Conservation (phyloP, 2,888 invertebrate species). For the Baronia brevicornis region DNA sequence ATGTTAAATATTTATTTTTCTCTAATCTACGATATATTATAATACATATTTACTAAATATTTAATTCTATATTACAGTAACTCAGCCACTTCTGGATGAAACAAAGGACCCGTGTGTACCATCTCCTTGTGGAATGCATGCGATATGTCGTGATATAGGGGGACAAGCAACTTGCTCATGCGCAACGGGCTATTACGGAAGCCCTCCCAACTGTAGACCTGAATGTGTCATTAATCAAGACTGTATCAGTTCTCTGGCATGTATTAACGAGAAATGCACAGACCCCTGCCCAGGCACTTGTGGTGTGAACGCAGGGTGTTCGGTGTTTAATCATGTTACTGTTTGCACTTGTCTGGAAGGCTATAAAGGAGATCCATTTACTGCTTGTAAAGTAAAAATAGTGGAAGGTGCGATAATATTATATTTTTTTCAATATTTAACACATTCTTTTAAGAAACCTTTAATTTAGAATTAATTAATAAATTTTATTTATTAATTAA, state of each 20-base stretch:
- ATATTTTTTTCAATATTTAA: too few relatives aligned
- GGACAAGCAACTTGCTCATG: conserved; percentile 79
- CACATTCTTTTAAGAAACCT: too few relatives aligned
- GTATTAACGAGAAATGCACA: conserved; percentile 78
- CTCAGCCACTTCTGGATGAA: conserved; percentile 51
- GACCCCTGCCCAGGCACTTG: conserved; percentile 83
- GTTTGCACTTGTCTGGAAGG: conserved; percentile 77
- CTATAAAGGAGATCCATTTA: conserved; percentile 78
- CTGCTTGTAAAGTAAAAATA: conserved; percentile 49
- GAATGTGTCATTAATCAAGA: conserved; percentile 81
- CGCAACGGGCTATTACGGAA: conserved; percentile 75
- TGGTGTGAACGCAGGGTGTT: conserved; percentile 74
- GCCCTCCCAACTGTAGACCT: conserved; percentile 80
- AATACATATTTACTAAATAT: conserved; percentile 9
- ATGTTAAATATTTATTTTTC: conserved; percentile 5
- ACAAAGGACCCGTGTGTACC: conserved; percentile 78
- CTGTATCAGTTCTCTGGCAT: conserved; percentile 79
- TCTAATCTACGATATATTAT: conserved; percentile 1
- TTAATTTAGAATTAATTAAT: conserved; percentile 10
- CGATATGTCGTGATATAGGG: conserved; percentile 72
- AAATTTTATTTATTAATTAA: conserved; percentile 8
- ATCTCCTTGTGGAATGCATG: conserved; percentile 80
- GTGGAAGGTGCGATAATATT: conserved; percentile 39
- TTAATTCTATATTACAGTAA: conserved; percentile 30
- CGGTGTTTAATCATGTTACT: conserved; percentile 77